Conservation (phyloP, 2,113 vertebrate species). For the Furnarius figulus region DNA sequence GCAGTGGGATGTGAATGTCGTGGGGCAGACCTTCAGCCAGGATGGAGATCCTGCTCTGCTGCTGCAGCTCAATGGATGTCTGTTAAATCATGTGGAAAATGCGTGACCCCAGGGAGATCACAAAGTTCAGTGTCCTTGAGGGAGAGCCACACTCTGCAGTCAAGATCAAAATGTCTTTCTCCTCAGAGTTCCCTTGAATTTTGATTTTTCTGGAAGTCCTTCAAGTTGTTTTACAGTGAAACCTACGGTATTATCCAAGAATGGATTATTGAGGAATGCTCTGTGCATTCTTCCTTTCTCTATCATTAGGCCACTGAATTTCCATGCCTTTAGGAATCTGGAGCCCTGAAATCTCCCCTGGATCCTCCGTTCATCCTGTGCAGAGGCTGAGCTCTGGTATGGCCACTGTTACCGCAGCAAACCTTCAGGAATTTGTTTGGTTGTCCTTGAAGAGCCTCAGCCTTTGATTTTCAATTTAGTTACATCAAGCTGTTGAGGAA, state of each 20-base stretch:
- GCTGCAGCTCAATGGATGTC: neutral
- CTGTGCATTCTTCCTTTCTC: neutral
- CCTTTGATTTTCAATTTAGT: neutral
- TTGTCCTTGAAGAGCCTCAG: neutral
- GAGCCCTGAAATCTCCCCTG: neutral
- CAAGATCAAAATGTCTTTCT: neutral
- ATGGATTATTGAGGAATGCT: neutral
- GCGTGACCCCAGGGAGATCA: neutral
- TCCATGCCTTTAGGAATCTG: neutral
- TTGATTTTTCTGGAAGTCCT: neutral
- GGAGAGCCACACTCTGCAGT: neutral
- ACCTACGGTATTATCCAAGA: fast-evolving
- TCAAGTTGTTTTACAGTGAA: neutral
- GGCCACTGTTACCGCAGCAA: neutral
- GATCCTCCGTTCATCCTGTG: neutral
- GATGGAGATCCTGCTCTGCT: neutral
- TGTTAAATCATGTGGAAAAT: slow-evolving; percentile 53
- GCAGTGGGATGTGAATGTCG: neutral
- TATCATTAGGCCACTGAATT: neutral
- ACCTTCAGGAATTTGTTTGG: neutral
- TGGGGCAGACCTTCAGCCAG: slow-evolving; percentile 15
- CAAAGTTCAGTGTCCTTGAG: slow-evolving; percentile 37
- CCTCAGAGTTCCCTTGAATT: neutral
- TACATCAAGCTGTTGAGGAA: neutral
- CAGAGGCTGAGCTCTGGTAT: neutral